A percentile compares a stretch with the other conserved stretches of the same genome.
Evolutionary conservation across 2,797 vertebrate genomes (phyloP).

Genomic region (Valencia hispanica): DNA sequence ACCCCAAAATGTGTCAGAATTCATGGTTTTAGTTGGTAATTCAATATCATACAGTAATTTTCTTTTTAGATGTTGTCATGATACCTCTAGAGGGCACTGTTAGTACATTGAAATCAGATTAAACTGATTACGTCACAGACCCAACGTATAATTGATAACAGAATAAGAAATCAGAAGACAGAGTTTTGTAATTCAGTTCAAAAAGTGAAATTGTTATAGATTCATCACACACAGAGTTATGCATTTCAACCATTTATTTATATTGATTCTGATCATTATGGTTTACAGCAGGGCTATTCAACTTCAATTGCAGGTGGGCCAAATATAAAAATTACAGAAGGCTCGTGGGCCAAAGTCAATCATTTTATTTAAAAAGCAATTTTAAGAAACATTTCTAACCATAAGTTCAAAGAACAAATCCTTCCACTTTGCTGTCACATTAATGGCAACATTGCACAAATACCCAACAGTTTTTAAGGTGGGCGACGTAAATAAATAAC

Average conservation of each 20-base stretch:
- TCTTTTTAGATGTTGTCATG: slow-evolving; percentile 30
- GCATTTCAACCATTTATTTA: not conserved
- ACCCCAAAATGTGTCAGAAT: not conserved
- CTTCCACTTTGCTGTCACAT: too few species aligned
- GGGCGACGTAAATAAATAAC: too few species aligned
- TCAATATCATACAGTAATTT: not conserved
- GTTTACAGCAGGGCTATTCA: too few species aligned
- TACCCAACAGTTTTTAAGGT: too few species aligned
- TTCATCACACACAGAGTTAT: not conserved
- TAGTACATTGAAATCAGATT: slow-evolving; percentile 30
- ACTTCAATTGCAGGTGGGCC: too few species aligned
- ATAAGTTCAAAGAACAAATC: too few species aligned
- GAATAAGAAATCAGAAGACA: not conserved
- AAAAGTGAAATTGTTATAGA: not conserved
- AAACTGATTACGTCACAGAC: not conserved
- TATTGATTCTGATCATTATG: not conserved
- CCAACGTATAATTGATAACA: too few species aligned
- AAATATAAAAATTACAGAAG: too few species aligned
- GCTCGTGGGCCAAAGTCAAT: too few species aligned
- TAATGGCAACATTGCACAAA: too few species aligned
- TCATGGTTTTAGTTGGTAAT: not conserved
- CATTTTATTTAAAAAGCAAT: too few species aligned
- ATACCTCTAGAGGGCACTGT: slow-evolving; percentile 66
- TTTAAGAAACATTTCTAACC: too few species aligned
- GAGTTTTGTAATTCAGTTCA: not conserved